Evolutionary conservation across 2,888 invertebrate genomes (phyloP).

Genomic region (Ethmia dodecea): DNA sequence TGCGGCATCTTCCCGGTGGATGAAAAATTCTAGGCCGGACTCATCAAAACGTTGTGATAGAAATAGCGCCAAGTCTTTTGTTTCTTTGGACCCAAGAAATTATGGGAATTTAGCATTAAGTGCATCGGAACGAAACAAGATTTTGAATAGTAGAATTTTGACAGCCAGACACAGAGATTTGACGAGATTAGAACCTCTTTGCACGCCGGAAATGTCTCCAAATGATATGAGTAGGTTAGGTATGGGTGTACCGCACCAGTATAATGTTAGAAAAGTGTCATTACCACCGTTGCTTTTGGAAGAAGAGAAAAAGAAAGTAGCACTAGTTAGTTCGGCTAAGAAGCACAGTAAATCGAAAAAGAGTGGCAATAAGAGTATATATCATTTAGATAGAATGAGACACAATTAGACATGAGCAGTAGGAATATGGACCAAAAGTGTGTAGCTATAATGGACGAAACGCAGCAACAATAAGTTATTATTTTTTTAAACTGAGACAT

Average conservation of each 20-base stretch:
- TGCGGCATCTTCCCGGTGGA: conserved; percentile 68
- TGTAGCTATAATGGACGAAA: no score
- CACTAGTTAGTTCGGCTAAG: conserved; percentile 43
- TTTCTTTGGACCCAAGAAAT: conserved; percentile 59
- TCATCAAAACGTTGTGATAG: conserved; percentile 61
- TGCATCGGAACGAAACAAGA: conserved; percentile 46
- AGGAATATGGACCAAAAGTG: no score
- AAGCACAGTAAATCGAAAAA: conserved; percentile 41
- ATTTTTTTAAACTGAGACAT: no score
- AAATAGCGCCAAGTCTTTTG: conserved; percentile 68
- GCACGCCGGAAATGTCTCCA: conserved; percentile 48
- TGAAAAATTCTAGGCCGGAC: conserved; percentile 58
- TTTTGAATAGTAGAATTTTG: conserved; percentile 45
- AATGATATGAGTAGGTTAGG: conserved; percentile 34
- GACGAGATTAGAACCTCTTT: conserved; percentile 51
- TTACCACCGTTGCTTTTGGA: conserved; percentile 62
- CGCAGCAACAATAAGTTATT: no score
- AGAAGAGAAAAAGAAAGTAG: conserved; percentile 56
- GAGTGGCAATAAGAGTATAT: conserved; percentile 28
- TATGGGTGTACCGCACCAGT: conserved; percentile 36
- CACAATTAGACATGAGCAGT: conserved; percentile 29
- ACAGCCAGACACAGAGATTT: conserved; percentile 60
- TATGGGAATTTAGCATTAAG: conserved; percentile 42
- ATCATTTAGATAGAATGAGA: conserved; percentile 37
- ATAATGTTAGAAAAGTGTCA: conserved; percentile 60